Conservation (phyloP, 2,113 vertebrate genomes). For the Mus musculus region DNA sequence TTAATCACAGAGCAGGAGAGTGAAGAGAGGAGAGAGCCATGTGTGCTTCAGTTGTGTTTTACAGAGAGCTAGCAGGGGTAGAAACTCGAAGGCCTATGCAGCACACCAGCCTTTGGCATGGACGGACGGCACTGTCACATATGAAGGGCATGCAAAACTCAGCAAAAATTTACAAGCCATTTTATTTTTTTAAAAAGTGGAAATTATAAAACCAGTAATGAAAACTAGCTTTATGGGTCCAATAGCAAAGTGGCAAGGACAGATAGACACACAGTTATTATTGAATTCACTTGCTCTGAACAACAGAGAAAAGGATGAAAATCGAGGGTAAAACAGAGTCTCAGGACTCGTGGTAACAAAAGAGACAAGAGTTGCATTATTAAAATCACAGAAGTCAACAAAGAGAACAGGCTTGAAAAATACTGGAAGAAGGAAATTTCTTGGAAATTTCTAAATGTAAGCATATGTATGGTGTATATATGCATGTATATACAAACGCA, state of each 20-base stretch:
- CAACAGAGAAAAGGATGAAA: neutral
- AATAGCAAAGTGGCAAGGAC: neutral
- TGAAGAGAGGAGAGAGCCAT: neutral
- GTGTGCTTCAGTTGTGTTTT: neutral
- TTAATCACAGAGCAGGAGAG: neutral
- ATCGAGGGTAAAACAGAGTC: neutral
- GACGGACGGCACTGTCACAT: neutral
- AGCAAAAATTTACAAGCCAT: neutral
- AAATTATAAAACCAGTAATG: conserved; percentile 28
- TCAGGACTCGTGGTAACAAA: neutral
- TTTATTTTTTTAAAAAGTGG: neutral
- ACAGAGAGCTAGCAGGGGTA: neutral
- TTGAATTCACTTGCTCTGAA: neutral
- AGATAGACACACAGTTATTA: neutral
- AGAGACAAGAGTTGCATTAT: neutral
- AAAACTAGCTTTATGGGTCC: neutral
- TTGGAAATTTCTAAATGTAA: neutral
- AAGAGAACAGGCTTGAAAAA: neutral
- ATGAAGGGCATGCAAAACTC: neutral
- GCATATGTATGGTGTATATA: neutral
- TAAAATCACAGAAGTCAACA: neutral
- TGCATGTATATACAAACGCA: neutral
- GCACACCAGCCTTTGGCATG: neutral
- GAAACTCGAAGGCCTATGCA: neutral
- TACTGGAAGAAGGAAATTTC: neutral